Conservation (phyloP, 2,888 invertebrate genomes). For the Cheilosia scutellata region DNA sequence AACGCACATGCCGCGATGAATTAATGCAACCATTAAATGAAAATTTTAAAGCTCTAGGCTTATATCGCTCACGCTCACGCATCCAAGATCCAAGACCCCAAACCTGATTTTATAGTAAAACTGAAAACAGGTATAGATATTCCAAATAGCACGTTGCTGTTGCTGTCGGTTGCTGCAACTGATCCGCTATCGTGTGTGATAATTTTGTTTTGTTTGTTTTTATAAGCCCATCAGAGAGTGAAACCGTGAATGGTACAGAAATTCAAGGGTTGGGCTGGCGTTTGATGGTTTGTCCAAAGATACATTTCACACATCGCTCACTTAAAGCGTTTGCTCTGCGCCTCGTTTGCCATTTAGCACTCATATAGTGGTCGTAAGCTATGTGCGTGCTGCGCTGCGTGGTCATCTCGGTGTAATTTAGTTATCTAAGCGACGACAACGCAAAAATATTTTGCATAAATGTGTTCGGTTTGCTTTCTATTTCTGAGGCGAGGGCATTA, state of each 20-base stretch:
- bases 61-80: conserved; percentile 5
- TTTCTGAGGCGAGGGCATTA: conserved; percentile 33
- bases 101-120: conserved; percentile 13
- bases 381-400: conserved; percentile 28
- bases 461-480: conserved; percentile 37
- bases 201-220: conserved; percentile 17
- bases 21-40: background rate
- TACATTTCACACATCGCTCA: background rate
- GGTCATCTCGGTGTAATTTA: background rate
- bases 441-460: conserved; percentile 40
- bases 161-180: conserved; percentile 7
- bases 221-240: background rate
- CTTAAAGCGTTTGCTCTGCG: background rate
- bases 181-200: conserved; percentile 10
- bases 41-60: background rate
- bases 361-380: background rate
- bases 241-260: background rate
- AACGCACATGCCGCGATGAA: background rate
- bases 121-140: too few relatives aligned
- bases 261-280: conserved; percentile 30
- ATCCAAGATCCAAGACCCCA: background rate
- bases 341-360: conserved; percentile 20
- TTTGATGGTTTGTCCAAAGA: background rate
- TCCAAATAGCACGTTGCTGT: too few relatives aligned
- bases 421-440: conserved; percentile 17